Percentiles rank a stretch among this genome's conserved stretches.
Evolutionary conservation across 2,797 vertebrate genomes (phyloP).

Genomic region (Poecilia wingei): DNA sequence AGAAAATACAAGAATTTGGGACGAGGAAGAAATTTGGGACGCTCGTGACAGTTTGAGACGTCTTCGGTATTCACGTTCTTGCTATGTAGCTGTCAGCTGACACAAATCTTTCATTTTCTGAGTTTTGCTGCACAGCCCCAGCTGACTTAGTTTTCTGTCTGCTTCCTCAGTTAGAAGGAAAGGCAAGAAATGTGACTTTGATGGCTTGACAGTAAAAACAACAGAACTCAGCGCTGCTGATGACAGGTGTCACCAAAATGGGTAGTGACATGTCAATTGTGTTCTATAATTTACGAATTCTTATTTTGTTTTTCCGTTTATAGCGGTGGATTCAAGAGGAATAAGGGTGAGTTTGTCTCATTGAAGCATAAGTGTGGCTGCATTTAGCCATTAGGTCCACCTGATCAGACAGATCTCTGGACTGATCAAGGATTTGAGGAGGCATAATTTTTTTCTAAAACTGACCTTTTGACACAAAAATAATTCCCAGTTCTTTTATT

Average conservation of each 20-base stretch:
- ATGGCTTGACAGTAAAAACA: conserved; percentile 63
- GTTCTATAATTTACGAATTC: conserved; percentile 43
- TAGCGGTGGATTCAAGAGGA: background rate
- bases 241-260: conserved; percentile 53
- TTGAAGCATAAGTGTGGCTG: background rate
- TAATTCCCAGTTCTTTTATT: background rate
- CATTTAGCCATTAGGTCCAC: background rate
- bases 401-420: background rate
- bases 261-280: conserved; percentile 36
- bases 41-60: conserved; percentile 52
- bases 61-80: conserved; percentile 63
- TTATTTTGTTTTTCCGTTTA: background rate
- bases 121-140: conserved; percentile 54
- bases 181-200: conserved; percentile 57
- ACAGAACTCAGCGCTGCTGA: conserved; percentile 36
- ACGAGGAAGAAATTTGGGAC: conserved; percentile 31
- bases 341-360: background rate
- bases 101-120: conserved; percentile 59
- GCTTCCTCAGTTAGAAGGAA: conserved; percentile 43
- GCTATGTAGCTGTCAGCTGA: conserved; percentile 62
- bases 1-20: conserved; percentile 30
- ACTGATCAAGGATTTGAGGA: background rate
- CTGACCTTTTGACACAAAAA: background rate
- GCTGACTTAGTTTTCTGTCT: conserved; percentile 46
- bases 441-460: background rate